These are phyloP conservation scores for Drosophila novamexicana DNA, from an alignment of 1,140 invertebrate genomes.

Conservation along the genomic window DNA sequence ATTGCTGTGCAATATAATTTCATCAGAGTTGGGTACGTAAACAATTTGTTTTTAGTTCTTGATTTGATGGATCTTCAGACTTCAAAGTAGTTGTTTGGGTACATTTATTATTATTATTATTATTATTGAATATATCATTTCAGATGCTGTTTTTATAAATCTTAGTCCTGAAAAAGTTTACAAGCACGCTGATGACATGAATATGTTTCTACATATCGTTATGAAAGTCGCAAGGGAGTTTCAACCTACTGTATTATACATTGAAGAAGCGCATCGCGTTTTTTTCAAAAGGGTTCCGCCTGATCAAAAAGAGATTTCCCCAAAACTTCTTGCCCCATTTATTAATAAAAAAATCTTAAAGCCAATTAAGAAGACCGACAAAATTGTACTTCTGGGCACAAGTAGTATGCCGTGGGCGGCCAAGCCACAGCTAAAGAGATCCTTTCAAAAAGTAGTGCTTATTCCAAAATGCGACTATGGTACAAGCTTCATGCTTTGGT, in stretches of 20 bases:
- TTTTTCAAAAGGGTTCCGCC: conserved; percentile 90
- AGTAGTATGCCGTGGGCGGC: conserved; percentile 87
- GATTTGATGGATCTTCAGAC: too few species aligned
- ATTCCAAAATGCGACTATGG: conserved; percentile 88
- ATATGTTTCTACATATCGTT: conserved; percentile 81
- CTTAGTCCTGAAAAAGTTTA: conserved; percentile 91
- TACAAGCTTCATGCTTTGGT: conserved; percentile 87
- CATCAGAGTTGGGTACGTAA: conserved; percentile 88
- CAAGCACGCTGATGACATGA: conserved; percentile 89
- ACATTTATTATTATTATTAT: too few species aligned
- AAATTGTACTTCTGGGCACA: conserved; percentile 87
- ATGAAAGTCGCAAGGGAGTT: conserved; percentile 87
- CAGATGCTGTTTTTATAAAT: conserved; percentile 91
- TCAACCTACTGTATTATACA: conserved; percentile 92
- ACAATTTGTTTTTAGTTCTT: neutral
- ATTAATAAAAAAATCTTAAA: conserved; percentile 88
- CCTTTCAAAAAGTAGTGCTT: conserved; percentile 84
- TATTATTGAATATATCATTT: neutral
- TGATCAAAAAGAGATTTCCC: conserved; percentile 71
- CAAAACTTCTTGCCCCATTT: conserved; percentile 87
- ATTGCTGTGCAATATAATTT: conserved; percentile 91
- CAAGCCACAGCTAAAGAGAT: conserved; percentile 72
- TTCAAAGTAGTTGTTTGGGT: too few species aligned
- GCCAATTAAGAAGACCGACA: conserved; percentile 87
- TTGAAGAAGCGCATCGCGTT: conserved; percentile 91